Base-by-base conservation (phyloP, 64 coral and sea anemone species). In the Pocillopora verrucosa region DNA sequence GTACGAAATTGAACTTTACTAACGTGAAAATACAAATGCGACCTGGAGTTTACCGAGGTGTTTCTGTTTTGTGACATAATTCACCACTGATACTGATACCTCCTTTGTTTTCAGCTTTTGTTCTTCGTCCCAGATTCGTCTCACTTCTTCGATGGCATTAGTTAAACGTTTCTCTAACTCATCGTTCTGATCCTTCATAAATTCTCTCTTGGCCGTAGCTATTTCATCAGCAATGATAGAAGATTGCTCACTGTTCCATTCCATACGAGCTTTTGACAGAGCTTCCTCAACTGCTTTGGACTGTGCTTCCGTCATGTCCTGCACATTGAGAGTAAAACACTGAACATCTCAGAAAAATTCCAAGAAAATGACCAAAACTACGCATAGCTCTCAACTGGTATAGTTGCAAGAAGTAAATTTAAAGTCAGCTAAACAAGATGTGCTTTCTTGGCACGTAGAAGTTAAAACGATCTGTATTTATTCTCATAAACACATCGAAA, bases 51-150 rank as follows among this genome's bases (percentile, higher is more conserved):
- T 51, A 51, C 7, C 7, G 7, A 51, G 41, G 41, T 51, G 41
- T 51, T 51, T 7, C 41, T 51, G 41, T 51, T 0, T 51, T 0
- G 41, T 51, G 7, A 9, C 16, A 77, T 11, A 30, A 36, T 34
- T 77, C 1, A 17, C 13, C 25, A 30, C 5, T 77, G 9, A 12
- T 77, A 59, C 65, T 56, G 30, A 64, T 72, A 89, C 68, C 73
- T 89, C 79, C 60, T 84, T 84, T 60, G 74, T 59, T 70, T 93
- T 78, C 34, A 83, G 74, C 13, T 45, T 83, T 58, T 95, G 81
- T 69, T 93, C 88, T 20, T 82, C 86, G n/a, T 90, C 73, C 93
- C 94, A 95, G 37, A 74, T 75, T 58, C 59, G 58, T 75, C 83
- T 92, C 11, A 88, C 94, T 60, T 93, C 88, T 20, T 88, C 73